Conservation (phyloP, 2,888 invertebrate species). For the Standfussiana lucernea region DNA sequence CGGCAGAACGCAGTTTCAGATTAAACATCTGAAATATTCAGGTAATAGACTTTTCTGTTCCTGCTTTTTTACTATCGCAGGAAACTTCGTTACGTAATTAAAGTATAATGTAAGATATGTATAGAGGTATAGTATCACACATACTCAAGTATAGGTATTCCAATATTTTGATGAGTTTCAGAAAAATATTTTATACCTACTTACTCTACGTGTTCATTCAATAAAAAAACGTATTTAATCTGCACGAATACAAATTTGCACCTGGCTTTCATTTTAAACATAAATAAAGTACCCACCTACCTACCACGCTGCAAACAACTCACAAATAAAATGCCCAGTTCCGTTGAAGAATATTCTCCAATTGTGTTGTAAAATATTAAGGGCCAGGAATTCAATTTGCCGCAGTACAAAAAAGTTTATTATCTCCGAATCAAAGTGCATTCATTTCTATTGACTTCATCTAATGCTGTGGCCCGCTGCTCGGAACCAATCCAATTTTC, state of each 20-base stretch:
- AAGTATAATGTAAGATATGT: background rate
- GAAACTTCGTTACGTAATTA: background rate
- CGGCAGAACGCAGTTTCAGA: conserved; percentile 51
- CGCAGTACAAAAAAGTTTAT: conserved; percentile 58
- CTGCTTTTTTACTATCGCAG: conserved; percentile 31
- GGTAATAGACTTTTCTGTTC: conserved; percentile 16
- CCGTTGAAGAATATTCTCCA: conserved; percentile 24
- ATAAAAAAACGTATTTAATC: background rate
- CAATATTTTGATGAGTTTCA: no score
- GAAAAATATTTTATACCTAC: no score
- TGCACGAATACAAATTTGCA: background rate
- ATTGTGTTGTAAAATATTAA: conserved; percentile 38
- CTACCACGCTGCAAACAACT: background rate
- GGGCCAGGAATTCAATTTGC: conserved; percentile 29
- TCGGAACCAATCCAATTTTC: conserved; percentile 42
- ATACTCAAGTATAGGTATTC: no score
- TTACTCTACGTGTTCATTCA: background rate
- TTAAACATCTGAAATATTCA: conserved; percentile 62
- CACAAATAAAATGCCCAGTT: conserved; percentile 6
- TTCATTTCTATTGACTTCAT: conserved; percentile 56
- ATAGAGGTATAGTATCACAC: background rate
- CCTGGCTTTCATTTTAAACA: conserved; percentile 11
- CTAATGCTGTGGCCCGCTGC: conserved; percentile 36
- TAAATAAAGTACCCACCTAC: conserved; percentile 16
- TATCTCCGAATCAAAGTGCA: conserved; percentile 57